These are phyloP conservation scores for Enteromius radiatus DNA, from an alignment of 2,797 vertebrate species.

Conservation along the genomic window DNA sequence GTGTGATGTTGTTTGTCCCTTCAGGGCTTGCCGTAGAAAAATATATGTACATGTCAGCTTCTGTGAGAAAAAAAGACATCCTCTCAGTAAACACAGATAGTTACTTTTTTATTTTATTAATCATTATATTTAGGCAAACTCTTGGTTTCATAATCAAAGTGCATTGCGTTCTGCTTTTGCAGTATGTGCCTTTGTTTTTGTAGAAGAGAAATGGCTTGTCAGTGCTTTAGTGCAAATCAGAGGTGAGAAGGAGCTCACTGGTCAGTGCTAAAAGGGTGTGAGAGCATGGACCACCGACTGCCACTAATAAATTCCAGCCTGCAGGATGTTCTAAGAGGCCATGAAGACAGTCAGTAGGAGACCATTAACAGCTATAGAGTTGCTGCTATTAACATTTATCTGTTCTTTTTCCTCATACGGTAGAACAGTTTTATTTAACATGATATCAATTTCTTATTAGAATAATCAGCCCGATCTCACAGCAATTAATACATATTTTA, in stretches of 20 bases:
- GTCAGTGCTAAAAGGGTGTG: constrained; percentile 32
- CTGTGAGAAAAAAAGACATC: constrained; percentile 6
- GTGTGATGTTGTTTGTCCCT: constrained; percentile 17
- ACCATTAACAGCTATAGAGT: constrained; percentile 13
- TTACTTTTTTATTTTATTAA: constrained; percentile 1
- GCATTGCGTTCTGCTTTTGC: background rate
- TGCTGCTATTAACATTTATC: background rate
- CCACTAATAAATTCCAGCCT: constrained; percentile 23
- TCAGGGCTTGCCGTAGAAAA: constrained; percentile 7
- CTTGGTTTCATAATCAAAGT: background rate
- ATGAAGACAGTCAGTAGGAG: background rate
- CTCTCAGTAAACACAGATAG: background rate
- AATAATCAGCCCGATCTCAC: background rate
- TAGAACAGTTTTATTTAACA: background rate
- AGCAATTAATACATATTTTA: no score
- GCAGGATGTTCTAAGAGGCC: background rate
- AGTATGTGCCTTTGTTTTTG: background rate
- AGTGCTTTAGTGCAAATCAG: constrained; percentile 1
- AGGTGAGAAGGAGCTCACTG: constrained; percentile 13
- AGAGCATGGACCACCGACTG: constrained; percentile 6
- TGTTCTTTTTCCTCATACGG: background rate
- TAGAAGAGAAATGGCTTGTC: constrained; percentile 11
- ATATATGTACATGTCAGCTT: background rate
- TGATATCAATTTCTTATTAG: background rate
- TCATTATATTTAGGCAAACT: background rate